Evolutionary conservation across 1,140 invertebrate genomes (phyloP), one percentile per base, ranked within the genome.

Genomic region (Drosophila littoralis): DNA sequence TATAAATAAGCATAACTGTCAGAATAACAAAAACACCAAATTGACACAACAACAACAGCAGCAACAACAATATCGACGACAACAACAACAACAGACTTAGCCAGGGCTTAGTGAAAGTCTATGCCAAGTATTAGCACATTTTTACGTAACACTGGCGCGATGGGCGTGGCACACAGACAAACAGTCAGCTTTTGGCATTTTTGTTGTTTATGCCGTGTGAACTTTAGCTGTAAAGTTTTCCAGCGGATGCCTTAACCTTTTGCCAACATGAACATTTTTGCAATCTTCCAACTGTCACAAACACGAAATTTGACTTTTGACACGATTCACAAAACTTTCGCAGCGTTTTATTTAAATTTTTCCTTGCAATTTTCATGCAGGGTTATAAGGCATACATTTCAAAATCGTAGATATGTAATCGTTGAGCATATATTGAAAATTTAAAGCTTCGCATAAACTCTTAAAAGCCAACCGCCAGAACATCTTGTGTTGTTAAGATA

Each of bases 1-100:
- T 77, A 86, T 86, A 86, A 86, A 86, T 88, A 86, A 86, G 83
- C 83, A 88, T 86, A 86, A 89, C 77, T 88, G 83, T 86, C 83
- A 86, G 65, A 48, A 79, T 73, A 67, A 67, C 69, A 72, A 72
- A 72, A 67, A 72, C 63, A 67, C 63, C 13, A 59, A 71, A 71
- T 66, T 71, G 52, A 63, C 46, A 15, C 32, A 45, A 12, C 48
- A 48, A 52, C 12, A 52, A 64, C 61, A 40, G 28, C 54, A 33
- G 35, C 51, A 46, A 61, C 54, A 48, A 12, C 35, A 68, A 35
- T 22, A 10, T 40, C 12, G 7, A 15, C 32, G 6, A 13, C 50
- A 51, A 9, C 52, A 50, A 17, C 54, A 50, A 54, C 8, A 45
- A 64, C 48, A 42, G 9, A 7, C 17, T 51, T 28, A 64, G 32